Conservation (phyloP, 1,140 invertebrate genomes). For the Rhizoglyphus robini region DNA sequence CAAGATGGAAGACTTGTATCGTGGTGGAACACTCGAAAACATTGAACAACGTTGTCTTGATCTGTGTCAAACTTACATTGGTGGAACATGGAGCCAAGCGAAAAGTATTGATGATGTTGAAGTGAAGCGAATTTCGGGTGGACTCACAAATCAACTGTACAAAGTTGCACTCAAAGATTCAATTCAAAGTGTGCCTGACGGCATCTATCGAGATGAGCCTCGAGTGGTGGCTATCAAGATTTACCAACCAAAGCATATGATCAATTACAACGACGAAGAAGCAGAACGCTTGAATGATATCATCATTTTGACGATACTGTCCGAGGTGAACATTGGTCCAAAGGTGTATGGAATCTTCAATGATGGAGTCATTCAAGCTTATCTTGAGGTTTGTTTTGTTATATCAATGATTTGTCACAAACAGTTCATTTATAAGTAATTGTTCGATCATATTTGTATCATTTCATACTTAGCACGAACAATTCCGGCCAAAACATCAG, state of each 20-base stretch:
- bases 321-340: too few relatives aligned
- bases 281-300: conserved; percentile 6
- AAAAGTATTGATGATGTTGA: neutral
- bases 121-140: conserved; percentile 15
- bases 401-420: neutral
- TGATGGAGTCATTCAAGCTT: neutral
- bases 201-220: neutral
- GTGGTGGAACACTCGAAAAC: conserved; percentile 9
- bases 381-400: conserved; percentile 14
- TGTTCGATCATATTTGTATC: too few relatives aligned
- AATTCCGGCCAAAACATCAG: conserved; percentile 7
- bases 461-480: neutral
- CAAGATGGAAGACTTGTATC: neutral
- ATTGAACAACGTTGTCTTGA: neutral
- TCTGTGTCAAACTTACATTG: neutral
- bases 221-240: neutral
- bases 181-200: too few relatives aligned
- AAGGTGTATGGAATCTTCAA: too few relatives aligned
- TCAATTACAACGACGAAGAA: neutral
- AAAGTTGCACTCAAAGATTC: neutral
- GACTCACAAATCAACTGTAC: conserved; percentile 16
- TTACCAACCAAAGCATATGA: conserved; percentile 1
- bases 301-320: conserved; percentile 2
- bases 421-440: too few relatives aligned
- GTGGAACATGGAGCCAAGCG: neutral